Conservation (phyloP, 2,888 invertebrate species). For the Poecilus cupreus region DNA sequence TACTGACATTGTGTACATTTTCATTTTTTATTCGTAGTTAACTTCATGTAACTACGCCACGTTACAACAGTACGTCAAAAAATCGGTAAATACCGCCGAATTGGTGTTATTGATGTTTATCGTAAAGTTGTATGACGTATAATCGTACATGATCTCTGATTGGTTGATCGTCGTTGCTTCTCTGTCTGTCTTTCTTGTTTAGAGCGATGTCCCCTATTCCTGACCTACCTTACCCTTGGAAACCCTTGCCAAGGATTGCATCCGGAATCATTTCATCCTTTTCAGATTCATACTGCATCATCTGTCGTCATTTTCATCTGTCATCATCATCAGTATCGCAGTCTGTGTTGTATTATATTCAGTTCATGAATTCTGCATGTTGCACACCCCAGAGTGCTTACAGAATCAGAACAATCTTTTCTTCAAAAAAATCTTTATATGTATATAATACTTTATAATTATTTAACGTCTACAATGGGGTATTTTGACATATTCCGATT, state of each 20-base stretch:
- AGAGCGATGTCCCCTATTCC: slow-evolving; percentile 33
- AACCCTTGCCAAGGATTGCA: slow-evolving; percentile 15
- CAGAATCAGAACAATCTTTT: slow-evolving; percentile 15
- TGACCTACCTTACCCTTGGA: background rate
- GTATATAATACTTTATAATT: background rate
- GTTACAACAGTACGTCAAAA: slow-evolving; percentile 62
- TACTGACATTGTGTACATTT: slow-evolving; percentile 40
- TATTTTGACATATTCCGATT: no score
- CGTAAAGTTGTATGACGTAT: slow-evolving; percentile 52
- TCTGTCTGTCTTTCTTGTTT: slow-evolving; percentile 58
- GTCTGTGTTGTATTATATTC: slow-evolving; percentile 45
- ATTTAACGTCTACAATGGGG: no score
- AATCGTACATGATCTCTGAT: slow-evolving; percentile 39
- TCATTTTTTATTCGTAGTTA: slow-evolving; percentile 69
- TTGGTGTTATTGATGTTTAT: slow-evolving; percentile 52
- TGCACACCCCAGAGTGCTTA: slow-evolving; percentile 2
- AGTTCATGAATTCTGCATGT: slow-evolving; percentile 47
- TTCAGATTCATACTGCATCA: slow-evolving; percentile 23
- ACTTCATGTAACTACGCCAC: slow-evolving; percentile 72
- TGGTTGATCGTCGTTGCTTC: slow-evolving; percentile 45
- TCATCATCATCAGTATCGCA: slow-evolving; percentile 39
- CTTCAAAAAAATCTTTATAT: background rate
- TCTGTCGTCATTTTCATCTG: slow-evolving; percentile 16
- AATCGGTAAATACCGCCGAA: slow-evolving; percentile 69
- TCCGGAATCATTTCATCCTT: slow-evolving; percentile 2